Evolutionary conservation across 1,140 invertebrate species (phyloP).

Genomic region (Drosophila teissieri): DNA sequence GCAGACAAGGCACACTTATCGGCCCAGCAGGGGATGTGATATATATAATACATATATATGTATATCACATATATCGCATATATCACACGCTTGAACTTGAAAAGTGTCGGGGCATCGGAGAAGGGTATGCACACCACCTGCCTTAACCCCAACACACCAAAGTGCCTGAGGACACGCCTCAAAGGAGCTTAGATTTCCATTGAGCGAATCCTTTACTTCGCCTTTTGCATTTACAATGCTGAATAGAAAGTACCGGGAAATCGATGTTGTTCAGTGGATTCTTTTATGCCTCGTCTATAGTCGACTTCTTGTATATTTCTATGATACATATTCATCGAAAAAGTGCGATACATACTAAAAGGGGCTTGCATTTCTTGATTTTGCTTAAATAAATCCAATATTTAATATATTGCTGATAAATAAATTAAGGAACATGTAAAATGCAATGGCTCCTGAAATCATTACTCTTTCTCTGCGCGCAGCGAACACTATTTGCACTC

Average conservation of each 20-base stretch:
- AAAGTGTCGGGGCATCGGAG: conserved; percentile 25
- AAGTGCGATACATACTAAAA: too few species aligned
- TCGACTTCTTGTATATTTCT: too few species aligned
- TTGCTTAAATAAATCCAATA: too few species aligned
- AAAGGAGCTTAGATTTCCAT: conserved; percentile 10
- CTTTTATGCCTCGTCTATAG: too few species aligned
- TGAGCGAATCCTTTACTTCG: conserved; percentile 3
- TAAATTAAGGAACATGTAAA: too few species aligned
- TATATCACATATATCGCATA: conserved; percentile 7
- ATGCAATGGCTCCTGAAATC: not conserved
- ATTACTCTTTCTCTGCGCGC: not conserved
- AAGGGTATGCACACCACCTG: conserved; percentile 33
- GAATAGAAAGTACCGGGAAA: not conserved
- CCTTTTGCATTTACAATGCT: too few species aligned
- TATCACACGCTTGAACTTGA: conserved; percentile 51
- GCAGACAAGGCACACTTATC: conserved; percentile 43
- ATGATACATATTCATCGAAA: too few species aligned
- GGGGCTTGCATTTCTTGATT: too few species aligned
- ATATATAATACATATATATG: not conserved
- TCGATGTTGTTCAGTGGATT: not conserved
- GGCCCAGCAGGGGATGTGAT: not conserved
- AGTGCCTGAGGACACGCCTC: conserved; percentile 26
- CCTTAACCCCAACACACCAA: conserved; percentile 12
- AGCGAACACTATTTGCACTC: not conserved
- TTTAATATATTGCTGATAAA: too few species aligned